phyloP scores from a whole-genome alignment of 2,113 vertebrate species.

The Desmodus rotundus region DNA sequence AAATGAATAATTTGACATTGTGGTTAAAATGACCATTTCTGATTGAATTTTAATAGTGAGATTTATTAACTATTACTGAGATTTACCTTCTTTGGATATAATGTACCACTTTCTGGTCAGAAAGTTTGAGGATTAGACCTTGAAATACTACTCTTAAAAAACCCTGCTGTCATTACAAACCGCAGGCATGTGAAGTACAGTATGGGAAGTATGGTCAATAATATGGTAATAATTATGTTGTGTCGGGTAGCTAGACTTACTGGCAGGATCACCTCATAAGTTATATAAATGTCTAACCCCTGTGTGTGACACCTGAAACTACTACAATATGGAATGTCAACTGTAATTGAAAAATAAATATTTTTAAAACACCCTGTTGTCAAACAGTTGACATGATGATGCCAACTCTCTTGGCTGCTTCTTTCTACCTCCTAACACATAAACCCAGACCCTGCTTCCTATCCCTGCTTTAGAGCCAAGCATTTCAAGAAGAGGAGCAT shows the following conservation, averaged over 20 bases:
- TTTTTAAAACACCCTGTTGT: not conserved
- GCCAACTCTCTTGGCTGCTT: not conserved
- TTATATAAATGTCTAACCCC: not conserved
- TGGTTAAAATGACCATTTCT: not conserved
- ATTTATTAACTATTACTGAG: not conserved
- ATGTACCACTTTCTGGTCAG: not conserved
- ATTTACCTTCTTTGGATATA: not conserved
- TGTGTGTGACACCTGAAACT: not conserved
- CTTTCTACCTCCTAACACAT: not conserved
- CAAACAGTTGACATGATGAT: not conserved
- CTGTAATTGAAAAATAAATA: not conserved
- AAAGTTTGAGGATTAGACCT: not conserved
- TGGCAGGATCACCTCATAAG: not conserved
- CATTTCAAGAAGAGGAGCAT: not conserved
- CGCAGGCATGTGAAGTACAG: not conserved
- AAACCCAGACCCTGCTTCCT: not conserved
- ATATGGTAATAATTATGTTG: not conserved
- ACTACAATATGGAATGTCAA: not conserved
- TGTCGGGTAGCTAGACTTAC: not conserved
- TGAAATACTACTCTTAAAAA: not conserved
- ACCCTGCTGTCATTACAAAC: not conserved
- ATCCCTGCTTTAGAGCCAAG: not conserved
- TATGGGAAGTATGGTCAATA: not conserved
- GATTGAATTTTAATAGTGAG: not conserved
- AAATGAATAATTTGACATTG: not conserved